Evolutionary conservation across 2,797 vertebrate genomes (phyloP), one percentile per base, ranked within the genome.

Genomic region (Staurois parvus): DNA sequence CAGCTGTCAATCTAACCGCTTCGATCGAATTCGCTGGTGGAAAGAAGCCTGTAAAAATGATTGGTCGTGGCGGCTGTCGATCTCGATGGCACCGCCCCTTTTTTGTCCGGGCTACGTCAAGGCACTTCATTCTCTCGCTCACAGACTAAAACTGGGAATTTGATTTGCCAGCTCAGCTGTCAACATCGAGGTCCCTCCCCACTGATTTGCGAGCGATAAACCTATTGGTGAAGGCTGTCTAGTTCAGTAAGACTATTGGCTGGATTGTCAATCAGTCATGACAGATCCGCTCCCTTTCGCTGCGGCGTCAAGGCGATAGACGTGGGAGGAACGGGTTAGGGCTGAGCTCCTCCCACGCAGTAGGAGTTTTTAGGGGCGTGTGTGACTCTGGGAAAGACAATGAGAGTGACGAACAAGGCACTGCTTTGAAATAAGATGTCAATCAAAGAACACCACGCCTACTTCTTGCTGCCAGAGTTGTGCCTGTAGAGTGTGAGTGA

Each of bases 61-160:
- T 52, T 52, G 48, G 48, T 13, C 4, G 13, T 1, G 4, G 1
- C 17, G 12, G 17, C 48, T 52, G 17, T 52, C 48, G 4, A 19
- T 52, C 48, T 17, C 15, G 4, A 0, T 19, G 3, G 48, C 48
- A 3, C 29, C 42, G 70, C 78, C 66, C 48, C 45, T 29, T 69
- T 29, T 69, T 74, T 66, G 66, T 40, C 30, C 28, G 17, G 11
- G 28, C 37, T 72, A 76, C 79, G 79, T 86, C 79, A 76, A 21
- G 30, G 26, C 29, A 76, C 29, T 83, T 79, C 37, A 74, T 74
- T 79, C 29, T 52, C 28, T 52, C 48, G 48, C 15, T 17, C 48
- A 2, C 13, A 52, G 17, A 19, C 48, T 52, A 15, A 42, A 13
- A 17, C 15, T 52, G 15, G 15, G 15, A 4, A 52, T 52, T 52